Evolutionary conservation across 2,888 invertebrate genomes (phyloP), one percentile per base, ranked within the genome.

Genomic region (Sphaeridia pumilis): DNA sequence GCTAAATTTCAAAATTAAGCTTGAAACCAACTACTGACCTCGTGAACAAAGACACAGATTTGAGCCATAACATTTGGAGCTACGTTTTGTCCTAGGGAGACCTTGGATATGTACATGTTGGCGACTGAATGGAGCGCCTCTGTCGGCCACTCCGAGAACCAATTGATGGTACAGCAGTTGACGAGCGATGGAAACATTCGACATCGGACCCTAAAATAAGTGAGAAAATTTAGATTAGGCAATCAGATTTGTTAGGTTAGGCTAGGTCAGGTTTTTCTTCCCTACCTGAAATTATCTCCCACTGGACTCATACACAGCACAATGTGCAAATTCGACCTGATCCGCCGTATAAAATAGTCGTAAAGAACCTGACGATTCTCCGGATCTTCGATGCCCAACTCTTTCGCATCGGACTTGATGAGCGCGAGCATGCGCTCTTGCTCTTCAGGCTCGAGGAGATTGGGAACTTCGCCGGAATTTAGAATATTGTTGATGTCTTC

Each of bases 91-190:
- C 76, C 77, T 0, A 77, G 69, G 35, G 71, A 69, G 1, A 83
- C 72, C 12, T 77, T 74, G 34, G 74, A 73, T 34, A 92, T 76
- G 47, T 83, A 78, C 57, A 80, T 84, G 51, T 80, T 69, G 0
- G 92, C 88, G 1, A 87, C 90, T 0, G 87, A 86, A 17, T 84
- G 74, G 49, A 92, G 72, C 14, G 90, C 90, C 67, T 90, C 90
- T 12, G 80, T 77, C 0, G 90, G 90, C 92, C 92, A 92, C 66
- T 86, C 87, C 2, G 82, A 82, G 70, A 89, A 92, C 92, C 93
- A 93, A 69, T 93, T 89, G 54, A 93, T 90, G 0, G 89, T 89
- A 67, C 90, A 92, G 68, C 90, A 92, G 71, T 92, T 93, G 43
- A 79, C 86, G 58, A 94, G 73, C 0, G 92, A 90, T 0, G 93